Evolutionary conservation across 2,888 invertebrate species (phyloP).

Genomic region (Drosophila lutescens): DNA sequence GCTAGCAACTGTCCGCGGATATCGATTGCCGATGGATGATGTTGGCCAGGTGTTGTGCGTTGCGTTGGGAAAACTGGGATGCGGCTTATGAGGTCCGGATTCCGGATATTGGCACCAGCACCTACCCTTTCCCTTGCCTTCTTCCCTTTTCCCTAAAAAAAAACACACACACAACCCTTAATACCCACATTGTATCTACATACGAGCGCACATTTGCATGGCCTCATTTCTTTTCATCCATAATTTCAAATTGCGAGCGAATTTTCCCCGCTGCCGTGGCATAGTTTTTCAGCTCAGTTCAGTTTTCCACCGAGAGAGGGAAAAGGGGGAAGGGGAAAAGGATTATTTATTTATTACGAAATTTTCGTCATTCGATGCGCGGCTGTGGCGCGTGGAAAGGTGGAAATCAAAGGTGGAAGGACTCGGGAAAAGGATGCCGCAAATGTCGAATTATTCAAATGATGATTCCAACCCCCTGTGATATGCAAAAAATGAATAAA

Average conservation of each 20-base stretch:
- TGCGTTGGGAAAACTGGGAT: constrained; percentile 18
- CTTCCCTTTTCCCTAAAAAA: neutral
- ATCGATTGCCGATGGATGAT: constrained; percentile 45
- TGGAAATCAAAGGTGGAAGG: constrained; percentile 52
- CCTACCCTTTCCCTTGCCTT: constrained; percentile 8
- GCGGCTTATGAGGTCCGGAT: constrained; percentile 20
- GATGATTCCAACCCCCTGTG: constrained; percentile 75
- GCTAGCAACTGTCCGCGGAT: constrained; percentile 34
- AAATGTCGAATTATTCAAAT: constrained; percentile 79
- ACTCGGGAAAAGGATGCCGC: constrained; percentile 60
- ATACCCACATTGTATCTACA: constrained; percentile 64
- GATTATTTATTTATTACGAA: constrained; percentile 78
- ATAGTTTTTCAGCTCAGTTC: constrained; percentile 48
- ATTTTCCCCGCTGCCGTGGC: constrained; percentile 65
- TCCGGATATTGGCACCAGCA: constrained; percentile 25
- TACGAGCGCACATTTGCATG: constrained; percentile 68
- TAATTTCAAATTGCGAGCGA: constrained; percentile 77
- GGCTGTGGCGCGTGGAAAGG: constrained; percentile 74
- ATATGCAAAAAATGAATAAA: constrained; percentile 63
- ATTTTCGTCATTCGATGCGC: constrained; percentile 79
- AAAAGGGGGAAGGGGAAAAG: constrained; percentile 51
- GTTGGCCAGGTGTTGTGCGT: constrained; percentile 66
- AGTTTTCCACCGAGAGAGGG: neutral
- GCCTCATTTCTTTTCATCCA: constrained; percentile 65
- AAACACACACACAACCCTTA: constrained; percentile 30